phyloP scores from a whole-genome alignment of 2,888 invertebrate genomes.

The Melinopterus prodromus region DNA sequence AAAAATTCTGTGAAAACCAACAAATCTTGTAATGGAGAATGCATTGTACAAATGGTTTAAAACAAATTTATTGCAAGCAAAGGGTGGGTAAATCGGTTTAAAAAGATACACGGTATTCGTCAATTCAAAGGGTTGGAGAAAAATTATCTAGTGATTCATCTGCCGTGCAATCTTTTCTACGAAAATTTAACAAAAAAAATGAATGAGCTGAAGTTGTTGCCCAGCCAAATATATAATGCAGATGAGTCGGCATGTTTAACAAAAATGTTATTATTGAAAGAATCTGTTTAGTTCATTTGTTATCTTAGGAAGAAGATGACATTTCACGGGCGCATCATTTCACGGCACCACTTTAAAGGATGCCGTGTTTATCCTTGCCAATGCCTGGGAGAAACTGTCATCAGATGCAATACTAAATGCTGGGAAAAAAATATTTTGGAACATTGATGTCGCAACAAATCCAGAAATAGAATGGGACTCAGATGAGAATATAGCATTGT shows the following conservation, averaged over 20 bases:
- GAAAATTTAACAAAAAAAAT: constrained; percentile 24
- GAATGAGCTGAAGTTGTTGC: neutral
- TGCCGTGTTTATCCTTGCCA: constrained; percentile 27
- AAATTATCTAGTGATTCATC: constrained; percentile 15
- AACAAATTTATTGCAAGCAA: constrained; percentile 20
- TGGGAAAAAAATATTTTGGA: too few relatives aligned
- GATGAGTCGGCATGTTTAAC: constrained; percentile 26
- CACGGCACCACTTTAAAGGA: constrained; percentile 10
- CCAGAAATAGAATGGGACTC: too few relatives aligned
- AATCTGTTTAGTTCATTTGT: constrained; percentile 27
- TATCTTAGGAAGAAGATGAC: constrained; percentile 23
- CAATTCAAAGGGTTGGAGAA: constrained; percentile 18
- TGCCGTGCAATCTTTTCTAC: constrained; percentile 27
- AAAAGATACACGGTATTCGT: constrained; percentile 28
- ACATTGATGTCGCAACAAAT: too few relatives aligned
- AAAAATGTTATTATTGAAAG: constrained; percentile 18
- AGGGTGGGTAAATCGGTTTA: constrained; percentile 20
- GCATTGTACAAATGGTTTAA: constrained; percentile 26
- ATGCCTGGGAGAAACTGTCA: constrained; percentile 28
- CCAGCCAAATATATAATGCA: constrained; percentile 33
- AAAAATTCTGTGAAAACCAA: constrained; percentile 21
- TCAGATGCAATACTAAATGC: constrained; percentile 15
- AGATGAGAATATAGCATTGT: too few relatives aligned
- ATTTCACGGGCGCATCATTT: too few relatives aligned
- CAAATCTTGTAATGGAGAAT: constrained; percentile 27